Conservation (phyloP, 2,113 vertebrate species). For the Grus americana region DNA sequence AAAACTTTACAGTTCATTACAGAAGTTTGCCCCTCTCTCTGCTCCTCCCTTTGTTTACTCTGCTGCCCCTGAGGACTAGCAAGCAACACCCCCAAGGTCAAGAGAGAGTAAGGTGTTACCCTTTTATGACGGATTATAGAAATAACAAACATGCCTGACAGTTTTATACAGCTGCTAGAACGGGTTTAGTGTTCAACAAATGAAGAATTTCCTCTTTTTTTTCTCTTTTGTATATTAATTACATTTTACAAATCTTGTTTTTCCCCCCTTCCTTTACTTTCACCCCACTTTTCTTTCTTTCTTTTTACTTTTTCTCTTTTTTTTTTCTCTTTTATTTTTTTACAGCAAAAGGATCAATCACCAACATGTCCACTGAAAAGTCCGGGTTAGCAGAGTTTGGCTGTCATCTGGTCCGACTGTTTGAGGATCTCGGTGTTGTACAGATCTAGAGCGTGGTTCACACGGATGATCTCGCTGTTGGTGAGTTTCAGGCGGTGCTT, state of each 20-base stretch:
- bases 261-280: background rate
- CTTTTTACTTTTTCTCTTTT: slow-evolving; percentile 10
- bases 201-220: slow-evolving; percentile 68
- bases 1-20: slow-evolving; percentile 73
- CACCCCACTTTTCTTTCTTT: slow-evolving; percentile 23
- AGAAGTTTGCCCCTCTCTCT: slow-evolving; percentile 46
- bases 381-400: slow-evolving; percentile 93
- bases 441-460: slow-evolving; percentile 98
- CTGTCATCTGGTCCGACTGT: slow-evolving; percentile 97
- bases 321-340: slow-evolving; percentile 26
- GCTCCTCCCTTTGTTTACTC: slow-evolving; percentile 12
- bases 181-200: slow-evolving; percentile 70
- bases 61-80: slow-evolving; percentile 60
- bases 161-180: slow-evolving; percentile 76
- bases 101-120: slow-evolving; percentile 77
- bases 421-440: slow-evolving; percentile 99
- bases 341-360: slow-evolving; percentile 75
- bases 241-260: slow-evolving; percentile 90
- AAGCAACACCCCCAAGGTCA: slow-evolving; percentile 63
- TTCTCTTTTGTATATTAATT: slow-evolving; percentile 84
- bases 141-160: slow-evolving; percentile 93
- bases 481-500: slow-evolving; percentile 98
- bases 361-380: slow-evolving; percentile 64
- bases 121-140: slow-evolving; percentile 83
- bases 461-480: slow-evolving; percentile 98